phyloP scores from a whole-genome alignment of 1,140 invertebrate species.

The Mercenaria mercenaria region DNA sequence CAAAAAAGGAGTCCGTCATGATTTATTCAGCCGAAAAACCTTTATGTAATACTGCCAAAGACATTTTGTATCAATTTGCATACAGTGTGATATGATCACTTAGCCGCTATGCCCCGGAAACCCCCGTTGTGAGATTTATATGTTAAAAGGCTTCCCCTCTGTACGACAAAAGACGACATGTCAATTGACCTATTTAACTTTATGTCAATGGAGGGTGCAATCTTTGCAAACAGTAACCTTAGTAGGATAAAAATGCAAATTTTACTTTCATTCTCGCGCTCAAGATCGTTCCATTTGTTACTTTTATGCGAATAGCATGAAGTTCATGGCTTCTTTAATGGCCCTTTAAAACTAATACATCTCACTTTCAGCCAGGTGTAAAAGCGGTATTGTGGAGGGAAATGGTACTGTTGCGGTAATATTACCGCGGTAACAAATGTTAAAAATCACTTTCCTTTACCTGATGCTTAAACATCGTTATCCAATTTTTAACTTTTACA shows the following conservation, averaged over 20 bases:
- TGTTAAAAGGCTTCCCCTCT: slow-evolving; percentile 15
- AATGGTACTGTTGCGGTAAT: background rate
- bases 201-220: slow-evolving; percentile 49
- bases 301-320: slow-evolving; percentile 26
- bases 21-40: slow-evolving; percentile 51
- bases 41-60: slow-evolving; percentile 52
- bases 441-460: no score
- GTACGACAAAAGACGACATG: slow-evolving; percentile 30
- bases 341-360: slow-evolving; percentile 20
- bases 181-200: slow-evolving; percentile 46
- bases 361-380: slow-evolving; percentile 5
- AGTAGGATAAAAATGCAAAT: slow-evolving; percentile 60
- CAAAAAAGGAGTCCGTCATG: slow-evolving; percentile 28
- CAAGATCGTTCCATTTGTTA: slow-evolving; percentile 17
- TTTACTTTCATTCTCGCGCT: slow-evolving; percentile 37
- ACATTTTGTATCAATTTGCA: slow-evolving; percentile 58
- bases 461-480: no score
- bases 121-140: slow-evolving; percentile 48
- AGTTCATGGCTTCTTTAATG: slow-evolving; percentile 8
- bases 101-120: background rate
- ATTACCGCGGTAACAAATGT: no score
- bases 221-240: slow-evolving; percentile 40
- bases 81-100: slow-evolving; percentile 42
- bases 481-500: no score
- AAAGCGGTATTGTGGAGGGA: background rate